Conservation (phyloP, 2,888 invertebrate species). For the Ischnus inquisitorius region DNA sequence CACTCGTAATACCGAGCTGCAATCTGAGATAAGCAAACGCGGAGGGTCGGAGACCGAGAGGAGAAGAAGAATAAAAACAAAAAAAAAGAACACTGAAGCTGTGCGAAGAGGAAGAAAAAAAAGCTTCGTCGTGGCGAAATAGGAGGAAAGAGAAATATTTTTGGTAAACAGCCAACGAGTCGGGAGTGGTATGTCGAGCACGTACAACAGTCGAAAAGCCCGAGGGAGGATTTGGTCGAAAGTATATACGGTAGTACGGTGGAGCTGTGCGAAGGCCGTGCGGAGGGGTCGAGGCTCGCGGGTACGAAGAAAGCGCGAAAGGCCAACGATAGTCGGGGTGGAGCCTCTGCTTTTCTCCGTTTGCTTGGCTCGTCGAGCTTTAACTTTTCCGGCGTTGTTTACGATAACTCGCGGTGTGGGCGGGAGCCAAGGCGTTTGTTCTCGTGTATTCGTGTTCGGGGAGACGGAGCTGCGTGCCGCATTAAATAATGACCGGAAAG, state of each 20-base stretch:
- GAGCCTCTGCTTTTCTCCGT: slow-evolving; percentile 74
- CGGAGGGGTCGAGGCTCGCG: slow-evolving; percentile 64
- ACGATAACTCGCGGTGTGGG: slow-evolving; percentile 56
- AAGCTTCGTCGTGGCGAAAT: slow-evolving; percentile 40
- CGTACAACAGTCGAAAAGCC: slow-evolving; percentile 70
- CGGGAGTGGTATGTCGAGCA: slow-evolving; percentile 70
- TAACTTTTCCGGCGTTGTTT: slow-evolving; percentile 51
- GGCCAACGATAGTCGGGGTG: slow-evolving; percentile 72
- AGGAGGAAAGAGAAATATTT: slow-evolving; percentile 55
- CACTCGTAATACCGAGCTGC: slow-evolving; percentile 55
- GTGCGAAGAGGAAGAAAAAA: slow-evolving; percentile 29
- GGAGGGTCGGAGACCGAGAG: slow-evolving; percentile 15
- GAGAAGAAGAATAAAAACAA: slow-evolving; percentile 26
- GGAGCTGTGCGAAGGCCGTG: slow-evolving; percentile 46
- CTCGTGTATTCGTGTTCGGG: slow-evolving; percentile 15
- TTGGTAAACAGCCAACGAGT: slow-evolving; percentile 67
- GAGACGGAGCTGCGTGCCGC: slow-evolving; percentile 52
- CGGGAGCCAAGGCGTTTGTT: slow-evolving; percentile 74
- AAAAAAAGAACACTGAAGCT: slow-evolving; percentile 41
- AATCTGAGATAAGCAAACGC: slow-evolving; percentile 65
- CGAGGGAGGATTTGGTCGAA: slow-evolving; percentile 75
- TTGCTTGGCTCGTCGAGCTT: slow-evolving; percentile 68
- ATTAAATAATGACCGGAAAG: slow-evolving; percentile 54
- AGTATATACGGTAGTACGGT: slow-evolving; percentile 54
- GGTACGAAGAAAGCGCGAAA: slow-evolving; percentile 63